Percentiles rank a stretch among this genome's conserved stretches.
These are phyloP conservation scores for Diabrotica virgifera DNA, from an alignment of 1,140 invertebrate genomes.

Conservation along the genomic window DNA sequence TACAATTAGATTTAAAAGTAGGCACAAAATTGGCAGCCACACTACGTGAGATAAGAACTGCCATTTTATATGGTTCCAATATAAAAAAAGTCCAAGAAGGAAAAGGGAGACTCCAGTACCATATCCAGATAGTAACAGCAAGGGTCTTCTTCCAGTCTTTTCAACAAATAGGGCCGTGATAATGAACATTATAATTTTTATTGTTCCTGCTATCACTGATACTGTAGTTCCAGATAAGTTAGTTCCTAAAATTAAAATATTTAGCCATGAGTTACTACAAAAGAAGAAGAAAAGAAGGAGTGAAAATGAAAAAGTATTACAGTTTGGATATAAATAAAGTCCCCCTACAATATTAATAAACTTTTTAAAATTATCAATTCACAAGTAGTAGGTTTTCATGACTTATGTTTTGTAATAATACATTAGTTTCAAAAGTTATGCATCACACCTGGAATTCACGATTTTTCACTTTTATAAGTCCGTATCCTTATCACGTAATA, in stretches of 20 bases:
- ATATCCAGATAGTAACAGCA: constrained; percentile 67
- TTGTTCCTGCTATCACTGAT: constrained; percentile 75
- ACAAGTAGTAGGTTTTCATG: too few species aligned
- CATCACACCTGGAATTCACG: too few species aligned
- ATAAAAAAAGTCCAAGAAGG: constrained; percentile 64
- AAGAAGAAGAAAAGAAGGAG: too few species aligned
- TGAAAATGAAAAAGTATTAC: too few species aligned
- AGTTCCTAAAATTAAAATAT: constrained; percentile 1
- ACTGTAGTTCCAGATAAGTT: constrained; percentile 60
- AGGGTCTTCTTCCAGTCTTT: constrained; percentile 65
- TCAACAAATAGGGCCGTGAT: constrained; percentile 63
- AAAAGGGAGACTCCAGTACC: constrained; percentile 54
- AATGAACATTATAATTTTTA: constrained; percentile 69
- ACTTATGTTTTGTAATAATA: too few species aligned
- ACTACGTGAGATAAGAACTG: constrained; percentile 51
- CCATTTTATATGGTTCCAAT: constrained; percentile 50
- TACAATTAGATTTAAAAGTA: constrained; percentile 65
- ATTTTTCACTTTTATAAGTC: too few species aligned
- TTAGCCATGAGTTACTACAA: too few species aligned
- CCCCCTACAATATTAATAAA: too few species aligned
- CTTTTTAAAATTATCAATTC: too few species aligned
- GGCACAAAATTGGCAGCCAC: constrained; percentile 63
- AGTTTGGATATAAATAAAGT: too few species aligned
- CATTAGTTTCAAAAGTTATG: too few species aligned
- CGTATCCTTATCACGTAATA: too few species aligned